These are phyloP conservation scores for Xiphophorus maculatus DNA, from an alignment of 2,113 vertebrate species.

Conservation along the genomic window DNA sequence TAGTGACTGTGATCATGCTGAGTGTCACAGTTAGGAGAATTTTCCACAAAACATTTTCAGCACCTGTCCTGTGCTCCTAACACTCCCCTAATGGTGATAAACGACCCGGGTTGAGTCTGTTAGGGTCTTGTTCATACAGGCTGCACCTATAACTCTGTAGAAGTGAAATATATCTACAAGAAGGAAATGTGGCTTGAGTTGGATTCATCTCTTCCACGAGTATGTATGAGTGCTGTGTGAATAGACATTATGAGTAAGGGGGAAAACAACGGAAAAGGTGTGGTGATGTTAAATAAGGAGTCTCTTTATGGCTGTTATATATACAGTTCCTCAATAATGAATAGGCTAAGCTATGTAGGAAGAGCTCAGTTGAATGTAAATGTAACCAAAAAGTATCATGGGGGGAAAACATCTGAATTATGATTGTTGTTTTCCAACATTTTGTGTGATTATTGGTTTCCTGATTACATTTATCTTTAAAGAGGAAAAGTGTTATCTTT, in stretches of 20 bases:
- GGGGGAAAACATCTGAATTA: too few relatives aligned
- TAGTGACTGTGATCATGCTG: conserved; percentile 28
- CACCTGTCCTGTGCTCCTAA: conserved; percentile 40
- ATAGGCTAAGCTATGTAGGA: background rate
- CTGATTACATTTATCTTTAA: background rate
- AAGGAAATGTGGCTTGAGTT: conserved; percentile 34
- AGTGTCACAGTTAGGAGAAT: conserved; percentile 38
- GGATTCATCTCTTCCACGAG: background rate
- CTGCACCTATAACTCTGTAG: conserved; percentile 39
- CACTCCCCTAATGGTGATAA: conserved; percentile 59
- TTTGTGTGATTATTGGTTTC: background rate
- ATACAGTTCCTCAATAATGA: background rate
- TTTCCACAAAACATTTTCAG: conserved; percentile 43
- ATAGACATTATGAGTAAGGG: background rate
- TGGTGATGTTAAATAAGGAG: background rate
- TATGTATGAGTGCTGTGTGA: background rate
- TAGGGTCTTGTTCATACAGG: conserved; percentile 66
- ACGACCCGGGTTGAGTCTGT: conserved; percentile 42
- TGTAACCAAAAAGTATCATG: background rate
- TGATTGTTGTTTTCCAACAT: background rate
- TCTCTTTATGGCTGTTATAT: background rate
- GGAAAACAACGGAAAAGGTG: background rate
- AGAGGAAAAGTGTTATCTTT: background rate
- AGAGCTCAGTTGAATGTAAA: background rate
- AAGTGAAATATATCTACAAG: conserved; percentile 57